Conservation (phyloP, 2,888 invertebrate genomes). For the Synanthedon andrenaeformis region DNA sequence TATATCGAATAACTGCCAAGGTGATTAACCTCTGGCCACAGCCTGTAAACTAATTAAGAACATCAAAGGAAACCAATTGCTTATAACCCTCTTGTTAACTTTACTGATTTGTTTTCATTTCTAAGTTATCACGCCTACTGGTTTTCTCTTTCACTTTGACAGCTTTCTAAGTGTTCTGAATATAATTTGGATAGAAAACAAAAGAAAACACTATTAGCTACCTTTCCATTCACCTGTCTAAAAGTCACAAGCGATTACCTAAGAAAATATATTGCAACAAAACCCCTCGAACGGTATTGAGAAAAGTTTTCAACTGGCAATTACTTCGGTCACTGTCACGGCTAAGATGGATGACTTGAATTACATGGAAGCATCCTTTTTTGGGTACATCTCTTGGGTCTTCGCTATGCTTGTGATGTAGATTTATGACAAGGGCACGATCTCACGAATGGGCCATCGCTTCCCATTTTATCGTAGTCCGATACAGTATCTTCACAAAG, state of each 20-base stretch:
- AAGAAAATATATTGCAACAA: not conserved
- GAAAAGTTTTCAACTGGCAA: slow-evolving; percentile 27
- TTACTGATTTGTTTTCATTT: too few species aligned
- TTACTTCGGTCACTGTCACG: slow-evolving; percentile 29
- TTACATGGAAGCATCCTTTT: slow-evolving; percentile 20
- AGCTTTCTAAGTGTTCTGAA: too few species aligned
- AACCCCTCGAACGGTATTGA: not conserved
- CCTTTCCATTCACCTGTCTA: not conserved
- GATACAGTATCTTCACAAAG: slow-evolving; percentile 5
- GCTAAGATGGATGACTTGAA: slow-evolving; percentile 32
- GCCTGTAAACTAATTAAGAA: too few species aligned
- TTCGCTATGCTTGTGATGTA: slow-evolving; percentile 8
- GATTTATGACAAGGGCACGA: slow-evolving; percentile 12
- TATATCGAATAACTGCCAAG: too few species aligned
- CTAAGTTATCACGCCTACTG: too few species aligned
- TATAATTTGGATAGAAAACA: too few species aligned
- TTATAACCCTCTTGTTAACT: too few species aligned
- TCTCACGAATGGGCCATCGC: slow-evolving; percentile 17
- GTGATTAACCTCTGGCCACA: too few species aligned
- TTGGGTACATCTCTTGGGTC: slow-evolving; percentile 8
- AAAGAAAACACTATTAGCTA: not conserved
- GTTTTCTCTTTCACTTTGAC: too few species aligned
- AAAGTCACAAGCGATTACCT: not conserved
- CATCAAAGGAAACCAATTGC: too few species aligned
- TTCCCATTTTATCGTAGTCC: slow-evolving; percentile 11